phyloP scores from a whole-genome alignment of 1,140 invertebrate genomes.

The Anastrepha obliqua region DNA sequence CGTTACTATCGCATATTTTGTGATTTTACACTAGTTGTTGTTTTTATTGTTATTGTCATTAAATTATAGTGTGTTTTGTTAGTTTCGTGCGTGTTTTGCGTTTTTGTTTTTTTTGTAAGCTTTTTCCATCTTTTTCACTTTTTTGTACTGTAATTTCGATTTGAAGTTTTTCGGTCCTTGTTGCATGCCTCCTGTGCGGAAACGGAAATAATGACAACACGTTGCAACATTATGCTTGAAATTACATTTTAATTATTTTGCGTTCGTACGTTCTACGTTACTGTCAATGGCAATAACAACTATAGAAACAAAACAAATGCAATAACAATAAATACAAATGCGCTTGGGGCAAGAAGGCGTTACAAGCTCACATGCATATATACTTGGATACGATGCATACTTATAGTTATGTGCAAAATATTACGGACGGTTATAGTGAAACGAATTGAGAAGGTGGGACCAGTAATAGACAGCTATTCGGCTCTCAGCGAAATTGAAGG shows the following conservation, averaged over 20 bases:
- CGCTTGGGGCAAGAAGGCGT: not conserved
- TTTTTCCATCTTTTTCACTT: not conserved
- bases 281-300: slow-evolving; percentile 7
- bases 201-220: slow-evolving; percentile 47
- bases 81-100: slow-evolving; percentile 5
- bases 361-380: no score
- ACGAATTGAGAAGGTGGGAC: no score
- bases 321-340: not conserved
- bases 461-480: no score
- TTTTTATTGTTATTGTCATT: not conserved
- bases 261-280: not conserved
- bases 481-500: no score
- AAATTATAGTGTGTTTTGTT: slow-evolving; percentile 1
- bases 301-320: not conserved
- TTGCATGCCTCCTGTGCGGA: not conserved
- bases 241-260: slow-evolving; percentile 51
- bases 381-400: not conserved
- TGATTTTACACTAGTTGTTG: not conserved
- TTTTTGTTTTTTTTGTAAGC: not conserved
- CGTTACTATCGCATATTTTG: not conserved
- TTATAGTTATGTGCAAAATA: not conserved
- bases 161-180: not conserved
- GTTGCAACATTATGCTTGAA: slow-evolving; percentile 49
- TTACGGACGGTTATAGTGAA: no score
- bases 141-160: not conserved